Evolutionary conservation across 2,113 vertebrate species (phyloP).

Genomic region (Phylloscopus whistleri): DNA sequence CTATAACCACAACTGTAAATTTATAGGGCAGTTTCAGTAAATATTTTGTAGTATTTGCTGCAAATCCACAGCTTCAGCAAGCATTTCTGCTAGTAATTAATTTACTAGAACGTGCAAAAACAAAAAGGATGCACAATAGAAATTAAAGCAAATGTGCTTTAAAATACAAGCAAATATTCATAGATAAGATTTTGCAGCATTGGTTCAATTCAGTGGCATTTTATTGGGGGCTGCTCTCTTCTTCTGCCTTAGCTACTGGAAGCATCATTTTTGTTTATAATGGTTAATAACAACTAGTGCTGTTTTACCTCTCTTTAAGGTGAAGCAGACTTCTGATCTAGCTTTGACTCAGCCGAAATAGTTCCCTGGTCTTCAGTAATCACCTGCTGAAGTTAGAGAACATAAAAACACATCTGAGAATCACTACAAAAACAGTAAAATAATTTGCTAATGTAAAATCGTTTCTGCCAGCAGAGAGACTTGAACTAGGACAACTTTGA

Average conservation of each 20-base stretch:
- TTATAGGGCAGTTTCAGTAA: background rate
- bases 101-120: background rate
- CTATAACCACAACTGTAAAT: background rate
- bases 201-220: background rate
- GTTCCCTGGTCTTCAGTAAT: background rate
- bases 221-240: background rate
- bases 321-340: background rate
- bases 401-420: background rate
- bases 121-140: background rate
- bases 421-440: background rate
- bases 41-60: background rate
- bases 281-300: background rate
- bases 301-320: background rate
- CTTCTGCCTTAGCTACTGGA: background rate
- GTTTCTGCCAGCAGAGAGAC: background rate
- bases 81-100: background rate
- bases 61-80: background rate
- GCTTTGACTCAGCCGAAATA: background rate
- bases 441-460: background rate
- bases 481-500: slow-evolving; percentile 58
- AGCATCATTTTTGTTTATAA: background rate
- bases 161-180: background rate
- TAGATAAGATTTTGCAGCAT: background rate
- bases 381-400: background rate
- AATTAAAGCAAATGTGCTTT: background rate